A percentile compares a stretch with the other conserved stretches of the same genome.
Conservation (phyloP, 2,888 invertebrate species). For the Chrysopilus asiliformis region DNA sequence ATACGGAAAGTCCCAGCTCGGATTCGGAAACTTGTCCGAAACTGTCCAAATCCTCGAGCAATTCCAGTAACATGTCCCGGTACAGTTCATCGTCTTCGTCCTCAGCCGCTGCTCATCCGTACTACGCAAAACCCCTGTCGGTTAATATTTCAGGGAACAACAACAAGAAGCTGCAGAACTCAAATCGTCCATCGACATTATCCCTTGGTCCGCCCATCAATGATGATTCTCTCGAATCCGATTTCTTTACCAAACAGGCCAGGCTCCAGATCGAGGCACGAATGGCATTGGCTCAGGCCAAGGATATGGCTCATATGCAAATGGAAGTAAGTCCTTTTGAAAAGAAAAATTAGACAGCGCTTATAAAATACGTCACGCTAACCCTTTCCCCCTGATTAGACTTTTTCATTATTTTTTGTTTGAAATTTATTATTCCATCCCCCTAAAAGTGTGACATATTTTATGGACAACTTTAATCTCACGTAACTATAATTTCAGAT, state of each 20-base stretch:
- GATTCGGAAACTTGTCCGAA: conserved; percentile 47
- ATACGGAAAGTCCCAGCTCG: conserved; percentile 64
- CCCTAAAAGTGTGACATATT: too few relatives aligned
- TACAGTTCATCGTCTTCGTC: conserved; percentile 6
- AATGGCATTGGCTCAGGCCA: conserved; percentile 77
- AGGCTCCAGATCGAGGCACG: conserved; percentile 76
- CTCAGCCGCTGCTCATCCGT: conserved; percentile 19
- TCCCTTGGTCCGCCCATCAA: conserved; percentile 38
- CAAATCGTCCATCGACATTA: conserved; percentile 37
- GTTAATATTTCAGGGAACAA: conserved; percentile 18
- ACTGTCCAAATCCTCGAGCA: conserved; percentile 21
- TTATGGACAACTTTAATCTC: not conserved
- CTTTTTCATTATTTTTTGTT: too few relatives aligned
- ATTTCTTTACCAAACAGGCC: conserved; percentile 69
- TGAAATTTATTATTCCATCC: too few relatives aligned
- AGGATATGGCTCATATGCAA: conserved; percentile 83
- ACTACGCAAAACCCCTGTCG: conserved; percentile 23
- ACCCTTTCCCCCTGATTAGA: too few relatives aligned
- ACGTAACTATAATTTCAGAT: conserved; percentile 26
- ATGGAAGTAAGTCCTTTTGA: conserved; percentile 53
- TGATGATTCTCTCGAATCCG: conserved; percentile 49
- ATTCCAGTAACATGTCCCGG: conserved; percentile 10
- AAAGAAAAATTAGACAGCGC: conserved; percentile 1
- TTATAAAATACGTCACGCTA: too few relatives aligned
- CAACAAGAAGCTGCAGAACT: conserved; percentile 21